A percentile compares a stretch with the other conserved stretches of the same genome.
phyloP scores from a whole-genome alignment of 2,888 invertebrate genomes.

The Chymomyza amoena region DNA sequence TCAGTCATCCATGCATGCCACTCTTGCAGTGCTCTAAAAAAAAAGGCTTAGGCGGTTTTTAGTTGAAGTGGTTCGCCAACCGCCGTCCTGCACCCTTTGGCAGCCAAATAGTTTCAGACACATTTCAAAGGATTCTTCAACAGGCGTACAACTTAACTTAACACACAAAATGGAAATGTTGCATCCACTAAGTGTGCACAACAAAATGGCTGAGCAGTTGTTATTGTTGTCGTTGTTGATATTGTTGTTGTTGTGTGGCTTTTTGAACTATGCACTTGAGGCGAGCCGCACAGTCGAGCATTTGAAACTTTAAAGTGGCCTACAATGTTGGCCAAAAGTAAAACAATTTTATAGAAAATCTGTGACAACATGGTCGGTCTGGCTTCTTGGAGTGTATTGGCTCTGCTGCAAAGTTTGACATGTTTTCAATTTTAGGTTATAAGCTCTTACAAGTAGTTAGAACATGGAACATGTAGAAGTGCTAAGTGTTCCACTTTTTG shows the following conservation, averaged over 20 bases:
- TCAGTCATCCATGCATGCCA: not conserved
- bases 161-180: conserved; percentile 46
- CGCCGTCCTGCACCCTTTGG: not conserved
- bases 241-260: conserved; percentile 28
- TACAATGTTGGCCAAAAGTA: not conserved
- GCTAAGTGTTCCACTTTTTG: too few relatives aligned
- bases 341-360: not conserved
- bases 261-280: not conserved
- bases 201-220: conserved; percentile 43
- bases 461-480: too few relatives aligned
- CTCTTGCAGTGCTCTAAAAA: conserved; percentile 7
- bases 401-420: not conserved
- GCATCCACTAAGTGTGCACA: conserved; percentile 29
- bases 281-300: not conserved
- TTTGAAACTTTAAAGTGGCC: not conserved
- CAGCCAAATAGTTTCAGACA: conserved; percentile 38
- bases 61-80: conserved; percentile 58
- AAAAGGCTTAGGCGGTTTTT: conserved; percentile 59
- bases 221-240: conserved; percentile 39
- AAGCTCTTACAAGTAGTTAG: too few relatives aligned
- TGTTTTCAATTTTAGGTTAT: too few relatives aligned
- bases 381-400: not conserved
- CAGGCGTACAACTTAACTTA: conserved; percentile 23
- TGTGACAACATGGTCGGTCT: not conserved
- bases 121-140: conserved; percentile 63